A percentile compares a stretch with the other conserved stretches of the same genome.
These are phyloP conservation scores for Pseudorhiza aurosa DNA, from an alignment of 30 jellyfish, hydroid and myxozoan species.

Conservation along the genomic window DNA sequence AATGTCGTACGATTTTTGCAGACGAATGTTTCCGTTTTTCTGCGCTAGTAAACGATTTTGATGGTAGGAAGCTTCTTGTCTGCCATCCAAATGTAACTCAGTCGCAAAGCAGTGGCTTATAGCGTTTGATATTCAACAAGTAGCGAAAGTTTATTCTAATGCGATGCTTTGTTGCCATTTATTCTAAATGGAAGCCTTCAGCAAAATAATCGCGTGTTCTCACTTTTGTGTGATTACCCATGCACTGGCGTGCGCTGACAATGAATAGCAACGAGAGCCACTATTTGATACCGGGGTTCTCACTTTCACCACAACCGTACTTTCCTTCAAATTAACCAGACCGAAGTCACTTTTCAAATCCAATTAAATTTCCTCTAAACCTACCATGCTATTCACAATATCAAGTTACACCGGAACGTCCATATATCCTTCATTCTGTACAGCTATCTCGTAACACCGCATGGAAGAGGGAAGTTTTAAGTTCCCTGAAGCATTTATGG, in stretches of 20 bases:
- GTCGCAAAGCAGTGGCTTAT: too few species aligned
- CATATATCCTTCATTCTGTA: too few species aligned
- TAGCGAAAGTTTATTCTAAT: too few species aligned
- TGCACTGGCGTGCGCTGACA: not conserved
- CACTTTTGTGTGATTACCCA: not conserved
- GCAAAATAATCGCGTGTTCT: not conserved
- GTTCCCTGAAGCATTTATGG: too few species aligned
- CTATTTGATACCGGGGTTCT: not conserved
- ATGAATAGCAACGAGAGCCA: not conserved
- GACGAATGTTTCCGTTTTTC: not conserved
- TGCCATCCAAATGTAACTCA: too few species aligned
- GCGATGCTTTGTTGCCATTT: too few species aligned
- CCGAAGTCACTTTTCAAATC: not conserved
- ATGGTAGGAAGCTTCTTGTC: too few species aligned
- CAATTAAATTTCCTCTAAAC: not conserved
- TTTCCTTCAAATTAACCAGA: not conserved
- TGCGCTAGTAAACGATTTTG: too few species aligned
- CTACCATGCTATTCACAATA: not conserved
- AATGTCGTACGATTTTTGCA: not conserved
- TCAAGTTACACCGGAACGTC: not conserved
- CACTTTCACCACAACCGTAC: not conserved
- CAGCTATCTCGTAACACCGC: too few species aligned
- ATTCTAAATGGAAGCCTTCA: too few species aligned
- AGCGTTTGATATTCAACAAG: too few species aligned
- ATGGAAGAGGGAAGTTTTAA: too few species aligned